A percentile compares a stretch with the other conserved stretches of the same genome.
These are phyloP conservation scores for Hydropsyche tenuis DNA, from an alignment of 1,140 invertebrate species.

Conservation along the genomic window DNA sequence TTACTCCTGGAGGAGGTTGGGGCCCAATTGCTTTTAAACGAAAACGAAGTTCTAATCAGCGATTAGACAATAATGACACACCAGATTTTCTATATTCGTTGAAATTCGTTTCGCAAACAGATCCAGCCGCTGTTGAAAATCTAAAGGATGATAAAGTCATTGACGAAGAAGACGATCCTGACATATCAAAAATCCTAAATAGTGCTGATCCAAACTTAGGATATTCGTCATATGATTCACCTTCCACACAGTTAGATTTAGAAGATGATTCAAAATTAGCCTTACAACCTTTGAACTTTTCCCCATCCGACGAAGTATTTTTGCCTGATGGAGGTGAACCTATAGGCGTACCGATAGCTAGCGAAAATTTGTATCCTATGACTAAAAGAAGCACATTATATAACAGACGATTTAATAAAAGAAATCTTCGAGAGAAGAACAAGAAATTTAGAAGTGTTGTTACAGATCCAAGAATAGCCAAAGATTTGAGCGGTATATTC, in stretches of 20 bases:
- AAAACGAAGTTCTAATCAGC: constrained; percentile 57
- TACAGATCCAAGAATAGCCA: constrained; percentile 63
- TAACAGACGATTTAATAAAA: constrained; percentile 36
- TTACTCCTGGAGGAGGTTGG: constrained; percentile 52
- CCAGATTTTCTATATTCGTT: constrained; percentile 49
- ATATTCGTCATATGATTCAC: constrained; percentile 54
- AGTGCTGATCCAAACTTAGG: constrained; percentile 31
- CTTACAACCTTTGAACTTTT: constrained; percentile 63
- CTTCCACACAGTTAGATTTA: constrained; percentile 57
- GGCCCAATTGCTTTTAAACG: constrained; percentile 61
- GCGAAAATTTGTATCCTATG: constrained; percentile 69
- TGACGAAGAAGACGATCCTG: constrained; percentile 55
- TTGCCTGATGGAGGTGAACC: constrained; percentile 56
- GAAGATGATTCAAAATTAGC: constrained; percentile 64
- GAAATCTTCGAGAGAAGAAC: constrained; percentile 50
- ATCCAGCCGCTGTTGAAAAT: constrained; percentile 47
- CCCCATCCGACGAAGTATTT: constrained; percentile 57
- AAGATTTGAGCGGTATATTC: constrained; percentile 65
- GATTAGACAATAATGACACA: constrained; percentile 51
- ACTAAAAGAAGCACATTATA: constrained; percentile 65
- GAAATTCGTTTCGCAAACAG: constrained; percentile 46
- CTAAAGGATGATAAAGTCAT: constrained; percentile 55
- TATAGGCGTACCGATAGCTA: constrained; percentile 42
- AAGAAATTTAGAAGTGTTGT: constrained; percentile 55
- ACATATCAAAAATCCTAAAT: constrained; percentile 44